A percentile compares a stretch with the other conserved stretches of the same genome.
phyloP scores from a whole-genome alignment of 2,888 invertebrate species.

The Diadegma fenestrale region DNA sequence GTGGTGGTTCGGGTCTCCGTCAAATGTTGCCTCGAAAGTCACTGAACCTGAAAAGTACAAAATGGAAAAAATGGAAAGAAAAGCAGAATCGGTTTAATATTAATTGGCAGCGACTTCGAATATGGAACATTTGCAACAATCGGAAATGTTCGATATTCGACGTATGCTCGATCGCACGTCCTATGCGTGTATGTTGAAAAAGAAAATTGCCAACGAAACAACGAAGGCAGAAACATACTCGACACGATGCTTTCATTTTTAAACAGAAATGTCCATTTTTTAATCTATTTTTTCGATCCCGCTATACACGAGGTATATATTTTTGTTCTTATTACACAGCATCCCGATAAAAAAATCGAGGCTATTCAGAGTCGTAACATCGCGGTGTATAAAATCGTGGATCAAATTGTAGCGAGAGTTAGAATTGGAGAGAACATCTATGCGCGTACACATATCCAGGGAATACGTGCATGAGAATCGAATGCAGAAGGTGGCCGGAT shows the following conservation, averaged over 20 bases:
- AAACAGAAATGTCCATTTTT: background rate
- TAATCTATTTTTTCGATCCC: background rate
- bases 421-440: background rate
- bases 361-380: background rate
- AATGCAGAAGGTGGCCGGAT: slow-evolving; percentile 22
- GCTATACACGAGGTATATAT: background rate
- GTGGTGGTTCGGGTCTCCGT: background rate
- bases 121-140: background rate
- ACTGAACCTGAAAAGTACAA: background rate
- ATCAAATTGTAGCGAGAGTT: slow-evolving; percentile 20
- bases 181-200: background rate
- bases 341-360: background rate
- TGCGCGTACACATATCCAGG: background rate
- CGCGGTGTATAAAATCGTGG: background rate
- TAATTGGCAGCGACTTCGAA: background rate
- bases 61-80: background rate
- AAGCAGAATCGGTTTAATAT: background rate
- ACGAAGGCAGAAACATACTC: background rate
- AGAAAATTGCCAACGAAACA: background rate
- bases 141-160: too few relatives aligned
- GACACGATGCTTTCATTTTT: background rate
- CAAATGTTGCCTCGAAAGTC: background rate
- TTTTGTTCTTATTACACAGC: background rate
- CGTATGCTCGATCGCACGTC: background rate
- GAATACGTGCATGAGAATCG: slow-evolving; percentile 8